These are phyloP conservation scores for Delphinus delphis DNA, from an alignment of 2,113 vertebrate genomes.

Conservation along the genomic window DNA sequence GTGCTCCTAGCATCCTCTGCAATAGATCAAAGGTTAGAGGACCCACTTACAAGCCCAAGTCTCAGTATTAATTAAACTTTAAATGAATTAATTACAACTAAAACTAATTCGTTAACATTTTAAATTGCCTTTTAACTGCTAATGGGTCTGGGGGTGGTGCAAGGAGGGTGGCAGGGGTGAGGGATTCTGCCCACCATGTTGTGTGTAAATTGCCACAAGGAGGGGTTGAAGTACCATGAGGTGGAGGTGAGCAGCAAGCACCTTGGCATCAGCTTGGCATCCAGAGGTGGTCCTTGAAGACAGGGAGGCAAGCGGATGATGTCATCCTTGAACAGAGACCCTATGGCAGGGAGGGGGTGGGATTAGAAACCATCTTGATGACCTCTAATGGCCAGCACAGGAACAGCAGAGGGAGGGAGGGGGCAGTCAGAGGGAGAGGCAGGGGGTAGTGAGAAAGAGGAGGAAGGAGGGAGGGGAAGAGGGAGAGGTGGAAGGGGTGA, in stretches of 20 bases:
- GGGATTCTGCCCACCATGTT: fast-evolving
- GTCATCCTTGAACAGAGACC: slow-evolving; percentile 59
- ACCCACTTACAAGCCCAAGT: neutral
- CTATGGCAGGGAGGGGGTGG: slow-evolving; percentile 33
- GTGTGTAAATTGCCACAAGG: fast-evolving
- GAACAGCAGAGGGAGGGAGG: slow-evolving; percentile 45
- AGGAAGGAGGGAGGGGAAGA: no score
- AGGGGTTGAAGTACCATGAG: neutral
- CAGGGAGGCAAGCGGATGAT: neutral
- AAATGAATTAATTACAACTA: neutral
- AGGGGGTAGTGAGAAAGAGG: neutral
- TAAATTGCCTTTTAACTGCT: neutral
- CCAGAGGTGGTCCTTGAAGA: slow-evolving; percentile 20
- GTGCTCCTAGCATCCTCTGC: neutral
- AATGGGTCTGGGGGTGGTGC: neutral
- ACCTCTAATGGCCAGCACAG: slow-evolving; percentile 46
- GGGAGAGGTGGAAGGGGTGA: no score
- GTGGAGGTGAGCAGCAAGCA: neutral
- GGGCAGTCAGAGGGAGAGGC: neutral
- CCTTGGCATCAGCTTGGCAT: neutral
- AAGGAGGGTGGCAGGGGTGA: neutral
- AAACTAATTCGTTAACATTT: neutral
- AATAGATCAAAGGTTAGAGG: slow-evolving; percentile 56
- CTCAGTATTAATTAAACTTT: neutral
- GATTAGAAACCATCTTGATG: slow-evolving; percentile 51